These are phyloP conservation scores for Cnemophilus loriae DNA, from an alignment of 2,113 vertebrate species.

Conservation along the genomic window DNA sequence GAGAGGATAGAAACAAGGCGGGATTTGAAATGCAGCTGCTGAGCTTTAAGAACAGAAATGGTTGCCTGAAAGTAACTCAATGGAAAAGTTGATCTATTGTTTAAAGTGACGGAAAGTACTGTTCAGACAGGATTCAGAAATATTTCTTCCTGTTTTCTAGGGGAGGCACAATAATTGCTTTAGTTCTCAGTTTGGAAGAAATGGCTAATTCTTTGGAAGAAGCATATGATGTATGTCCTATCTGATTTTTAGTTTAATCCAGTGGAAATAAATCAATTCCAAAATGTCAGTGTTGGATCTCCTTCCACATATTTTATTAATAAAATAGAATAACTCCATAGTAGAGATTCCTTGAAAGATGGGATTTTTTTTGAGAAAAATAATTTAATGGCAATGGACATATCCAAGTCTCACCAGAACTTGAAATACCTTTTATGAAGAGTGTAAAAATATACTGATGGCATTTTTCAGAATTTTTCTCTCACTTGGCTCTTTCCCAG, in stretches of 20 bases:
- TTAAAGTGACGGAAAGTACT: background rate
- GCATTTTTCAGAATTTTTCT: background rate
- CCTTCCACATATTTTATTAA: slow-evolving; percentile 14
- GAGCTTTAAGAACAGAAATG: background rate
- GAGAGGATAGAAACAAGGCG: background rate
- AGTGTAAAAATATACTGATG: background rate
- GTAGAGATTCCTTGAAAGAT: background rate
- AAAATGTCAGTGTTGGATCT: background rate
- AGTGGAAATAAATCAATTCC: slow-evolving; percentile 30
- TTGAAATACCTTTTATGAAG: background rate
- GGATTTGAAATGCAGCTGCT: background rate
- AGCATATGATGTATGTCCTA: background rate
- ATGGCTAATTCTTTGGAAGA: slow-evolving; percentile 7
- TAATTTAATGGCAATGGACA: background rate
- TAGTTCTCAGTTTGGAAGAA: background rate
- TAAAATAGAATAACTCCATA: slow-evolving; percentile 2
- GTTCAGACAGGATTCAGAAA: background rate
- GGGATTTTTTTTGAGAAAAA: background rate
- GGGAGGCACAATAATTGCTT: background rate
- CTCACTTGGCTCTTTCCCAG: background rate
- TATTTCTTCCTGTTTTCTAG: slow-evolving; percentile 6
- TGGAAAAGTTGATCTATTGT: background rate
- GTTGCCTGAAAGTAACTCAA: background rate
- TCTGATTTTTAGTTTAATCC: slow-evolving; percentile 17
- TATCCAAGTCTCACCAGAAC: background rate